Base-by-base conservation (phyloP, 2,888 invertebrate species). In the Unio delphinus region DNA sequence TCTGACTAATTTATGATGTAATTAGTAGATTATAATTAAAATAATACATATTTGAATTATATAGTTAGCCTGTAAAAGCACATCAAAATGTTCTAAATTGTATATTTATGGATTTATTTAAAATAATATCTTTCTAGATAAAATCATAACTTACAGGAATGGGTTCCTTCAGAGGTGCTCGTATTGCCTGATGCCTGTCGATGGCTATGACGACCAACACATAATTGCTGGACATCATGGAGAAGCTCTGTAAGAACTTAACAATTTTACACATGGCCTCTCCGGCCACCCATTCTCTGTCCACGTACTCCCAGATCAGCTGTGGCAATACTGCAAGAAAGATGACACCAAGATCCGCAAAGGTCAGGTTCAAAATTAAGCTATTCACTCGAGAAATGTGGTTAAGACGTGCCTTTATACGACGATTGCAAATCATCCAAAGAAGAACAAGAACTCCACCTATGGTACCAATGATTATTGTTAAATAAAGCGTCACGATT, bases 181-280 rank as follows among this genome's bases (percentile, higher is more conserved):
- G 72, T 45, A 90, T 89, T 55, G 90, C 90, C 73, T 87, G 87
- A 70, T 89, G 88, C 20, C 90, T 79, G 78, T 90, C 90, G 15
- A 89, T 70, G 34, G 89, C 89, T 55, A 90, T 87, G 15, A 88
- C 87, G 4, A 90, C 86, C 56, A 90, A 74, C 86, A 89, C 88
- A 75, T 88, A 88, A 59, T 86, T 88, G 73, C 89, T 89, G 58
- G 87, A 81, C 70, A 87, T 86, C 69, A 90, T 84, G 26, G 87
- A 76, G 66, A 88, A 87, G 56, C 87, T 88, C 77, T 89, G 89
- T 5, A 84, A 69, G 75, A 88, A 88, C 79, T 90, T 90, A 66
- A 90, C 75, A 28, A 87, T 71, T 66, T 86, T 84, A 73, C 90
- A 90, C 82, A 87, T 78, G 56, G 83, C 75, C 59, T 87, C 86